Percentiles rank a stretch among this genome's conserved stretches.
Evolutionary conservation across 1,140 invertebrate genomes (phyloP).

Genomic region (Andrena cerasifolii): DNA sequence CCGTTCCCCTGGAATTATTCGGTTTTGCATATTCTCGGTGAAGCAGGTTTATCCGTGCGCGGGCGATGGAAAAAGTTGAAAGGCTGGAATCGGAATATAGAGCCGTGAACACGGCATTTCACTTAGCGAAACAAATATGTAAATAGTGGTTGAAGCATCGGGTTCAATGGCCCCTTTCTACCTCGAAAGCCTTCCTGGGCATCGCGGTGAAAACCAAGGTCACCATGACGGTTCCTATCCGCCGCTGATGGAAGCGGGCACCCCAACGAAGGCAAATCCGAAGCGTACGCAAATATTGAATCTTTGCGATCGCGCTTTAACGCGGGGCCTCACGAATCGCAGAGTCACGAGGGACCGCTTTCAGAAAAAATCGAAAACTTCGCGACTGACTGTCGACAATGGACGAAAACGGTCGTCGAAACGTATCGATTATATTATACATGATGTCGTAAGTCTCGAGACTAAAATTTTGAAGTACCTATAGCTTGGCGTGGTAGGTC

Average conservation of each 20-base stretch:
- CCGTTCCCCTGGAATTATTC: background rate
- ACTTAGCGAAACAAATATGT: slow-evolving; percentile 74
- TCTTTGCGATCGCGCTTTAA: slow-evolving; percentile 23
- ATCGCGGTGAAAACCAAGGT: slow-evolving; percentile 63
- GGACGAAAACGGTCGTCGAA: background rate
- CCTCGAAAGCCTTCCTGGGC: slow-evolving; percentile 27
- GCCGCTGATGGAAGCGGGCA: slow-evolving; percentile 45
- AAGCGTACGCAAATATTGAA: slow-evolving; percentile 62
- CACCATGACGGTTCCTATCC: slow-evolving; percentile 39
- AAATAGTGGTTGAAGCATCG: slow-evolving; percentile 59
- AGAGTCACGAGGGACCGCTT: background rate
- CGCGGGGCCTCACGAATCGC: slow-evolving; percentile 36
- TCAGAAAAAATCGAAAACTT: background rate
- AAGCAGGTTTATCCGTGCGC: background rate
- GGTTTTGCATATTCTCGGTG: background rate
- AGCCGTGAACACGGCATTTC: slow-evolving; percentile 66
- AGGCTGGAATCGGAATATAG: slow-evolving; percentile 50
- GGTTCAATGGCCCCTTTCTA: slow-evolving; percentile 54
- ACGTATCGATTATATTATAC: too few relatives aligned
- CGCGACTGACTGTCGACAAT: background rate
- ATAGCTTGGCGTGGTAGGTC: too few relatives aligned
- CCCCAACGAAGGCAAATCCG: slow-evolving; percentile 43
- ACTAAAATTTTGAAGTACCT: too few relatives aligned
- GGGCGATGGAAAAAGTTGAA: slow-evolving; percentile 30
- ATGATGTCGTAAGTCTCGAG: too few relatives aligned